A percentile compares a stretch with the other conserved stretches of the same genome.
These are phyloP conservation scores for Sebastes melanostomus DNA, from an alignment of 2,797 vertebrate species.

Conservation along the genomic window DNA sequence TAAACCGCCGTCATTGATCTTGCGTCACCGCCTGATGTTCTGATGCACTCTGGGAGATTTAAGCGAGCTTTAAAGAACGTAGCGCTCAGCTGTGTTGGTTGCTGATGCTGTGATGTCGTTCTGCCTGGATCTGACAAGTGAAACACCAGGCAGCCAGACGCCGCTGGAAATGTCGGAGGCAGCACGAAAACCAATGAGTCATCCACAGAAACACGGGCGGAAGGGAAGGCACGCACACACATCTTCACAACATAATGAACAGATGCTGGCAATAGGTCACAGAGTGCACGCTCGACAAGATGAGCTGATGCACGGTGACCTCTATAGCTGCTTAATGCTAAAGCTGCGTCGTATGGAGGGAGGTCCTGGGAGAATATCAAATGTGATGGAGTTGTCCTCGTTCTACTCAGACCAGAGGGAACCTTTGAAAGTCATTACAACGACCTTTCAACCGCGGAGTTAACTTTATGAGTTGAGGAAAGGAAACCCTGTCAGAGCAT, in stretches of 20 bases:
- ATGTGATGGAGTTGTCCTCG: constrained; percentile 26
- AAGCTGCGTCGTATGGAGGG: constrained; percentile 41
- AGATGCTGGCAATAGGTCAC: constrained; percentile 48
- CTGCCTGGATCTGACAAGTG: constrained; percentile 11
- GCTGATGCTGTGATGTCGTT: constrained; percentile 8
- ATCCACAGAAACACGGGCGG: background rate
- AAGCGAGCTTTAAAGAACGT: constrained; percentile 3
- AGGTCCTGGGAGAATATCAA: constrained; percentile 32
- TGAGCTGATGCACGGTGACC: constrained; percentile 47
- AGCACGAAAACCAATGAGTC: constrained; percentile 37
- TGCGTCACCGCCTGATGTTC: constrained; percentile 2
- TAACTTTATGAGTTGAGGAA: background rate
- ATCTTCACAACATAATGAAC: constrained; percentile 15
- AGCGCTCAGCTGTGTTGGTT: background rate
- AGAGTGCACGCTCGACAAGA: constrained; percentile 32
- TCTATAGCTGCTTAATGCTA: constrained; percentile 53
- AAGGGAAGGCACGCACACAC: background rate
- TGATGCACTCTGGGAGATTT: constrained; percentile 45
- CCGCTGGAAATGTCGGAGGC: background rate
- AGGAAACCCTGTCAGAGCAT: background rate
- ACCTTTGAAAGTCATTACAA: constrained; percentile 24
- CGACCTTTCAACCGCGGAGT: constrained; percentile 4
- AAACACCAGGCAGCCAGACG: constrained; percentile 4
- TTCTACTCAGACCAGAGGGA: constrained; percentile 2
- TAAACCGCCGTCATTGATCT: background rate